Conservation (phyloP, 2,113 vertebrate genomes). For the Falcunculus frontatus region DNA sequence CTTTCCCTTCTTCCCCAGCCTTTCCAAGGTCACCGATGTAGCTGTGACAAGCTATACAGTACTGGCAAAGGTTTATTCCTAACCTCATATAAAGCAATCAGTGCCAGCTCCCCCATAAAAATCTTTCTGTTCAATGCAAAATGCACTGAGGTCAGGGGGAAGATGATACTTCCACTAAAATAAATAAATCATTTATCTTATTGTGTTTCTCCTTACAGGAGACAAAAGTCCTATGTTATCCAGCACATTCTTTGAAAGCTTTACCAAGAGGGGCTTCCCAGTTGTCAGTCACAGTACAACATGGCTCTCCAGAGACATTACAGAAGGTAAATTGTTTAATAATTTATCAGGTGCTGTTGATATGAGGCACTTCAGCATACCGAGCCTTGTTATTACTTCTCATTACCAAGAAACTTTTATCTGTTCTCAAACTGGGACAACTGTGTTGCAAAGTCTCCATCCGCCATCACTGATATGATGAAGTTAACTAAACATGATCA, state of each 20-base stretch:
- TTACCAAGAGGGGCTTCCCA: slow-evolving; percentile 32
- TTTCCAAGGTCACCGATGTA: neutral
- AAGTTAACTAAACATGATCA: neutral
- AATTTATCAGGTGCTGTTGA: slow-evolving; percentile 65
- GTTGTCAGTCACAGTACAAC: slow-evolving; percentile 49
- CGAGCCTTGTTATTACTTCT: slow-evolving; percentile 51
- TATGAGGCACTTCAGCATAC: slow-evolving; percentile 13
- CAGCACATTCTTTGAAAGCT: neutral
- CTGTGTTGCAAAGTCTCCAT: neutral
- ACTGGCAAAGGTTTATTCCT: neutral
- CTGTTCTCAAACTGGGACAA: slow-evolving; percentile 15
- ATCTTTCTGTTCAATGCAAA: neutral
- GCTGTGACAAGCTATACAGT: neutral
- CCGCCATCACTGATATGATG: neutral
- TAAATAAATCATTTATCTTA: slow-evolving; percentile 26
- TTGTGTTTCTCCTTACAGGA: neutral
- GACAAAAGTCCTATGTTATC: neutral
- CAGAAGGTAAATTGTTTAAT: slow-evolving; percentile 60
- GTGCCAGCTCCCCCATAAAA: neutral
- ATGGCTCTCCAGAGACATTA: slow-evolving; percentile 42
- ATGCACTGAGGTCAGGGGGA: neutral
- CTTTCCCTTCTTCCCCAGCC: neutral
- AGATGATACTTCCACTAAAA: neutral
- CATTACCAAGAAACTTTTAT: slow-evolving; percentile 49
- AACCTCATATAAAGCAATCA: neutral